Evolutionary conservation across 2,113 vertebrate genomes (phyloP).

Genomic region (Stercorarius parasiticus): DNA sequence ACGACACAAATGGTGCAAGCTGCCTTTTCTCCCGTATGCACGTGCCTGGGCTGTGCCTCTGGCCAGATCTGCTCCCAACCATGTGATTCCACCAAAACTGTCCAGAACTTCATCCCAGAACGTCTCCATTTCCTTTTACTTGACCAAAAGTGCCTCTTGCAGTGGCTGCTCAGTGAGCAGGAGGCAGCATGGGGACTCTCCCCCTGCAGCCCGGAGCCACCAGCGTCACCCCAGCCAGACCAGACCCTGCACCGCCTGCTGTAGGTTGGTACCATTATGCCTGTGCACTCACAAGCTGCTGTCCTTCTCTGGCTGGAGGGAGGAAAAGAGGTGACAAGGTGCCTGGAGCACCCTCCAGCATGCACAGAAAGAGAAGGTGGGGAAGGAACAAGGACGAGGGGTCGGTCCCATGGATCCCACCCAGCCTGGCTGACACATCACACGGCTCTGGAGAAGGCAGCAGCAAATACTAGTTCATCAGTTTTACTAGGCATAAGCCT

Average conservation of each 20-base stretch:
- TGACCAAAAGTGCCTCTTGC: not conserved
- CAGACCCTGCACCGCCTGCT: not conserved
- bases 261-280: not conserved
- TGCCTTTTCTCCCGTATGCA: not conserved
- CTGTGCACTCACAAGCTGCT: not conserved
- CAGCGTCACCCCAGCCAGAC: not conserved
- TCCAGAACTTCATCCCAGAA: not conserved
- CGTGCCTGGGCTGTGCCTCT: not conserved
- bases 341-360: not conserved
- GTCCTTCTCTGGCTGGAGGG: not conserved
- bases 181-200: fast-evolving
- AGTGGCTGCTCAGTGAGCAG: not conserved
- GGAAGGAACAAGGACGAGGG: not conserved
- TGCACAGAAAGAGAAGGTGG: fast-evolving
- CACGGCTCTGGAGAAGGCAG: not conserved
- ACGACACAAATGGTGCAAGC: not conserved
- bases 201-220: not conserved
- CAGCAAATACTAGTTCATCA: conserved; percentile 22
- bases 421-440: conserved; percentile 46
- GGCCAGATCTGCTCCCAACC: not conserved
- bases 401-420: not conserved
- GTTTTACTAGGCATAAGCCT: conserved; percentile 2
- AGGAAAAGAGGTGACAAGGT: not conserved
- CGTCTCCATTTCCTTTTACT: not conserved
- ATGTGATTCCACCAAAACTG: not conserved